phyloP scores from a whole-genome alignment of 2,888 invertebrate species.

The Cotesia congregata region DNA sequence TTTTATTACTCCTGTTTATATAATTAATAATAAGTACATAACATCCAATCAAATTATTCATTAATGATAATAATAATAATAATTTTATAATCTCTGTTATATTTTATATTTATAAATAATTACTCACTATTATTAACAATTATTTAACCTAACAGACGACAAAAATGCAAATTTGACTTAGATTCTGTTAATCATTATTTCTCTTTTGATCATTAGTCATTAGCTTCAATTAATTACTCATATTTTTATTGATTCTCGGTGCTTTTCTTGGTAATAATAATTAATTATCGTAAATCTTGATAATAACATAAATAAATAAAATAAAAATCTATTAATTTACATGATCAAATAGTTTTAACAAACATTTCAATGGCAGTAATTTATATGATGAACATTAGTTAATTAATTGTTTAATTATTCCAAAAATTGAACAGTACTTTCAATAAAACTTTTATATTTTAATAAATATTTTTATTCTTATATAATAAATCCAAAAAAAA shows the following conservation, averaged over 20 bases:
- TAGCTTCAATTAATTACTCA: background rate
- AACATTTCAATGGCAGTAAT: background rate
- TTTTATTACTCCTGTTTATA: background rate
- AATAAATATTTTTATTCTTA: too few species aligned
- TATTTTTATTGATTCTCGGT: background rate
- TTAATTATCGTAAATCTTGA: too few species aligned
- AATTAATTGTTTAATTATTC: too few species aligned
- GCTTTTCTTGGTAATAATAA: background rate
- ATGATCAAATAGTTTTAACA: too few species aligned
- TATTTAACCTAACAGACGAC: background rate
- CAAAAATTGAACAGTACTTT: too few species aligned
- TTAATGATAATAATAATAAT: background rate
- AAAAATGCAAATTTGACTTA: constrained; percentile 53
- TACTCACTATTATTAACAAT: constrained; percentile 33
- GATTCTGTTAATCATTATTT: constrained; percentile 37
- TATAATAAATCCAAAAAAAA: too few species aligned
- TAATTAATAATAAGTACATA: background rate
- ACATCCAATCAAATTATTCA: background rate
- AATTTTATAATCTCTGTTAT: background rate
- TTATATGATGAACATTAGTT: background rate
- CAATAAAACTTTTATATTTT: too few species aligned
- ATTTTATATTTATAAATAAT: background rate
- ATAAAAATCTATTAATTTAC: background rate
- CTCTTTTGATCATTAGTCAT: background rate
- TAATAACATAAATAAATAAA: background rate